Conservation (phyloP, 2,113 vertebrate genomes). For the Ptilorrhoa leucosticta region DNA sequence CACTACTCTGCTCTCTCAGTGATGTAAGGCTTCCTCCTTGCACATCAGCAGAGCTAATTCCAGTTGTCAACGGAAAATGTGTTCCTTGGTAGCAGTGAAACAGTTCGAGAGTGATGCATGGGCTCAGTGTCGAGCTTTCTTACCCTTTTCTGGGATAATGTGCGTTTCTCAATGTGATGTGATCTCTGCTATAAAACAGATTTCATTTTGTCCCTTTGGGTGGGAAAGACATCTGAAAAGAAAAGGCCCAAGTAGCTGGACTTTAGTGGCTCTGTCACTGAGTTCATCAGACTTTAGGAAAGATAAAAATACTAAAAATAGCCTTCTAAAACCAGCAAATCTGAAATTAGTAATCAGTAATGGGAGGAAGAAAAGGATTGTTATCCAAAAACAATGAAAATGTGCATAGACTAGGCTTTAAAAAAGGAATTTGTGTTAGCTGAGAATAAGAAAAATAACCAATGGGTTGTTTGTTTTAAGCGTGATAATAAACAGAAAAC, state of each 20-base stretch:
- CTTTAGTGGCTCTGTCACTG: background rate
- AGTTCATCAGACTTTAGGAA: background rate
- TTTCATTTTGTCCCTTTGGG: background rate
- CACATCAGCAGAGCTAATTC: background rate
- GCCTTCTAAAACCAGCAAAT: background rate
- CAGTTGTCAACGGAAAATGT: background rate
- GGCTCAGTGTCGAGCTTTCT: background rate
- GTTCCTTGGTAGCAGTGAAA: background rate
- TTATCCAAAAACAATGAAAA: background rate
- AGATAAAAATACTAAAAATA: background rate
- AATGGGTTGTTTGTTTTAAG: background rate
- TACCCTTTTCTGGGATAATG: background rate
- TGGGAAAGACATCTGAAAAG: background rate
- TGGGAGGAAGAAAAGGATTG: background rate
- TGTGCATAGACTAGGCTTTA: background rate
- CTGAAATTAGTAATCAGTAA: background rate
- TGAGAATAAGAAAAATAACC: background rate
- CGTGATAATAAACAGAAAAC: background rate
- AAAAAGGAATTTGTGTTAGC: background rate
- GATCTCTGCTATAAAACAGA: background rate
- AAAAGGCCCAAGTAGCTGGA: background rate
- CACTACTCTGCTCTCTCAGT: fast-evolving
- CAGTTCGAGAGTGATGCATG: background rate
- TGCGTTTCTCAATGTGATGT: background rate
- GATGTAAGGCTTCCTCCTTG: background rate